Conservation (phyloP, 2,113 vertebrate species). For the Periophthalmodon schlosseri region DNA sequence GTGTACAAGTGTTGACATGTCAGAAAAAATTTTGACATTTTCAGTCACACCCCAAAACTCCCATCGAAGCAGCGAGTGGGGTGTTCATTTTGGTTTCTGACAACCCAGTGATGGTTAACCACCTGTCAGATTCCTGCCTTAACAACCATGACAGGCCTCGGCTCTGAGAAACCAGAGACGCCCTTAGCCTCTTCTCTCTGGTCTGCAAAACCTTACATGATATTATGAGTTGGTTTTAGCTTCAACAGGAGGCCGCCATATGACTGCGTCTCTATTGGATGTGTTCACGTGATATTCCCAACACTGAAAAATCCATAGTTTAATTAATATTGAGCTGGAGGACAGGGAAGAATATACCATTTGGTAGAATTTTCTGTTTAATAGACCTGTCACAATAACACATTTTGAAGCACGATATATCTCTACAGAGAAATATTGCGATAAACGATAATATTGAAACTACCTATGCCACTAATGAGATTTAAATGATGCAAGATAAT, state of each 20-base stretch:
- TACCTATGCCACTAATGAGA: too few relatives aligned
- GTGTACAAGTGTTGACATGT: background rate
- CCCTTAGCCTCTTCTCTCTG: background rate
- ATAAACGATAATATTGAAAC: too few relatives aligned
- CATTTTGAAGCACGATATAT: too few relatives aligned
- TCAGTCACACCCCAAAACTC: background rate
- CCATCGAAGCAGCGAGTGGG: background rate
- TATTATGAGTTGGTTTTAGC: slow-evolving; percentile 25
- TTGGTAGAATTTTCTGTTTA: too few relatives aligned
- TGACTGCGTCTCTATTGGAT: slow-evolving; percentile 20
- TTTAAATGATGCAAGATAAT: too few relatives aligned
- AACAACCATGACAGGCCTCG: background rate
- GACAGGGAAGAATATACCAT: too few relatives aligned
- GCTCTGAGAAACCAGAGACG: background rate
- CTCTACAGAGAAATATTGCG: too few relatives aligned
- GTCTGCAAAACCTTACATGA: slow-evolving; percentile 19
- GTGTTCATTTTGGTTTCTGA: slow-evolving; percentile 15
- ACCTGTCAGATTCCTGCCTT: slow-evolving; percentile 31
- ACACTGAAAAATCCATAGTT: too few relatives aligned
- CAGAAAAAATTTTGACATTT: background rate
- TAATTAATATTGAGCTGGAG: too few relatives aligned
- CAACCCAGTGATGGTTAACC: slow-evolving; percentile 27
- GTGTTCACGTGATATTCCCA: too few relatives aligned
- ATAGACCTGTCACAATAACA: too few relatives aligned
- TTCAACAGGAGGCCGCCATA: slow-evolving; percentile 26